Evolutionary conservation across 2,888 invertebrate genomes (phyloP).

Genomic region (Agriotes lineatus): DNA sequence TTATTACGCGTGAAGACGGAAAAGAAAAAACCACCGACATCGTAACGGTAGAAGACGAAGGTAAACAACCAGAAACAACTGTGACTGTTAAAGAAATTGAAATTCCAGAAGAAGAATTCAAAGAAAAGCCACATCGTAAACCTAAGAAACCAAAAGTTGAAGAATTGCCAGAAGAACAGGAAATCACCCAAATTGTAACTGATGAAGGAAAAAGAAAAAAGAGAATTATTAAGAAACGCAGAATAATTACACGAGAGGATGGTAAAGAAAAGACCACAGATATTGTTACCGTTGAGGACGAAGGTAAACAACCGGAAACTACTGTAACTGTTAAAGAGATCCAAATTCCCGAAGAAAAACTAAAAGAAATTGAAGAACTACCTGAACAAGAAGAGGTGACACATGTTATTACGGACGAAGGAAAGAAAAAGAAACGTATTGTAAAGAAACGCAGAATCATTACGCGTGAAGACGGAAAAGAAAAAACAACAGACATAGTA

Average conservation of each 20-base stretch:
- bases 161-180: slow-evolving; percentile 57
- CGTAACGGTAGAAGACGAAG: slow-evolving; percentile 64
- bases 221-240: slow-evolving; percentile 58
- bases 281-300: slow-evolving; percentile 57
- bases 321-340: slow-evolving; percentile 54
- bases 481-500: slow-evolving; percentile 62
- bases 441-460: slow-evolving; percentile 57
- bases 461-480: slow-evolving; percentile 44
- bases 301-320: slow-evolving; percentile 56
- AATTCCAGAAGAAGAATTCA: slow-evolving; percentile 52
- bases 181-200: slow-evolving; percentile 53
- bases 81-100: slow-evolving; percentile 50
- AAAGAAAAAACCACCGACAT: slow-evolving; percentile 65
- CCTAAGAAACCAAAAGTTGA: slow-evolving; percentile 61
- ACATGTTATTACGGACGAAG: slow-evolving; percentile 52
- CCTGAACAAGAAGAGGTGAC: slow-evolving; percentile 50
- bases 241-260: slow-evolving; percentile 59
- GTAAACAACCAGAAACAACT: slow-evolving; percentile 60
- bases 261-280: slow-evolving; percentile 53
- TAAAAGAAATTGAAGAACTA: slow-evolving; percentile 54
- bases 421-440: slow-evolving; percentile 53
- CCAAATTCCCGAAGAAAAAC: slow-evolving; percentile 50
- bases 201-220: slow-evolving; percentile 55
- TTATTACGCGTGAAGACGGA: slow-evolving; percentile 34
- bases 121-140: slow-evolving; percentile 56